Evolutionary conservation across 2,888 invertebrate species (phyloP), one percentile per base, ranked within the genome.

Genomic region (Drosophila mimica): DNA sequence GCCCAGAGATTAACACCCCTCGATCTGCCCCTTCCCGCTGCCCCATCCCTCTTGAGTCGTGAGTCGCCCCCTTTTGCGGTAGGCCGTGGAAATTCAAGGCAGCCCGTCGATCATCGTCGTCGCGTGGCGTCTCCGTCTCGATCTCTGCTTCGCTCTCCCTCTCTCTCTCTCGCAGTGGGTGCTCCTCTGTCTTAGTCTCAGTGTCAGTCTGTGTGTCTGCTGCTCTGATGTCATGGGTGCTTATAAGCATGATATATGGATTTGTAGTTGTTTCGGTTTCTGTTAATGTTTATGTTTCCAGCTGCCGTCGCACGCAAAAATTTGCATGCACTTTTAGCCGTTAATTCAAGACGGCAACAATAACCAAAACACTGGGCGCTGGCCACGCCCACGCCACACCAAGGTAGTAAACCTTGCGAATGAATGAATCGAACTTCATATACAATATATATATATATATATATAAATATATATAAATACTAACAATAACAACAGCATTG

Each of bases 311-410:
- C 74, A 82, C 82, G 74, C 69, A 78, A 70, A 76, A 78, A 79
- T 79, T 79, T 81, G 77, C 77, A 81, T 79, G 78, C 78, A 79
- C n/a, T 79, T 79, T 79, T 76, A 81, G 78, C 72, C 48, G 76
- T 64, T 70, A 66, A 49, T 31, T 40, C 48, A 36, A 43, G 31
- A 46, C 9, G 57, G 38, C 43, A 61, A 46, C 36, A 49, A 40
- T 33, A 53, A 64, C 43, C 36, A 70, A 54, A 60, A 61, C 38
- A 40, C 52, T 34, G 59, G 69, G 75, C 75, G 69, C 60, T 66
- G 52, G 60, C 64, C 81, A 79, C 78, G 72, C 78, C 81, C 68
- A 78, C 81, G 30, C 48, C 1, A 48, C 61, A 48, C 54, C 53
- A 54, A 63, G 78, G 60, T 63, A 54, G 48, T 78, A 78, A 73